phyloP scores from a whole-genome alignment of 2,797 vertebrate genomes.

The Pterois miles region DNA sequence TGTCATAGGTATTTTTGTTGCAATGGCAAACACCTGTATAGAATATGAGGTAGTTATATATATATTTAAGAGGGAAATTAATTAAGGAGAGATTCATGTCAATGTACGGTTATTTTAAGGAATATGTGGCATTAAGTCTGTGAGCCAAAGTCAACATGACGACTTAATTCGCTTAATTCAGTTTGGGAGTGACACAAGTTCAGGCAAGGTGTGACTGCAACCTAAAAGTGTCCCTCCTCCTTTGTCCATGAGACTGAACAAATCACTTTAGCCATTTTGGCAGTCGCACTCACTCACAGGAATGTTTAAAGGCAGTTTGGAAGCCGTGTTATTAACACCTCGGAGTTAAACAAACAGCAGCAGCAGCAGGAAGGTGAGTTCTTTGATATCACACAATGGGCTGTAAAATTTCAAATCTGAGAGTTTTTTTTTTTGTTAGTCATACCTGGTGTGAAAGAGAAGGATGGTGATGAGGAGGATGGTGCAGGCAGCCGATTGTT shows the following conservation, averaged over 20 bases:
- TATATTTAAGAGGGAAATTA: rapidly evolving
- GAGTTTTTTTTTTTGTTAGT: not conserved
- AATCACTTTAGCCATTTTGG: conserved; percentile 58
- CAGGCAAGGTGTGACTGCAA: conserved; percentile 24
- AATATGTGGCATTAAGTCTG: not conserved
- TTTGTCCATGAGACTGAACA: conserved; percentile 40
- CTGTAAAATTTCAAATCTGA: not conserved
- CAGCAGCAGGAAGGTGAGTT: conserved; percentile 64
- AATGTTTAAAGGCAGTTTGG: conserved; percentile 28
- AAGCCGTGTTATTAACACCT: conserved; percentile 8
- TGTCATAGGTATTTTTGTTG: not conserved
- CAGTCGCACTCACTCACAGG: conserved; percentile 33
- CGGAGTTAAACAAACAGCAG: conserved; percentile 24
- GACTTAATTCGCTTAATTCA: conserved; percentile 25
- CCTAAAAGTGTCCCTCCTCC: conserved; percentile 57
- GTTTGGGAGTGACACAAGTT: conserved; percentile 47
- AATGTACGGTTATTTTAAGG: not conserved
- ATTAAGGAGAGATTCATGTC: not conserved
- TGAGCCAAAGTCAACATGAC: not conserved
- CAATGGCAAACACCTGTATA: not conserved
- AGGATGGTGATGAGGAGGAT: not conserved
- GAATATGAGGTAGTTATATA: too few relatives aligned
- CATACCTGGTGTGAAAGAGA: not conserved
- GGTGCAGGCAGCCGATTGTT: not conserved
- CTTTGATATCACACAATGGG: not conserved